These are phyloP conservation scores for Eupithecia subfuscata DNA, from an alignment of 2,888 invertebrate species.

Conservation along the genomic window DNA sequence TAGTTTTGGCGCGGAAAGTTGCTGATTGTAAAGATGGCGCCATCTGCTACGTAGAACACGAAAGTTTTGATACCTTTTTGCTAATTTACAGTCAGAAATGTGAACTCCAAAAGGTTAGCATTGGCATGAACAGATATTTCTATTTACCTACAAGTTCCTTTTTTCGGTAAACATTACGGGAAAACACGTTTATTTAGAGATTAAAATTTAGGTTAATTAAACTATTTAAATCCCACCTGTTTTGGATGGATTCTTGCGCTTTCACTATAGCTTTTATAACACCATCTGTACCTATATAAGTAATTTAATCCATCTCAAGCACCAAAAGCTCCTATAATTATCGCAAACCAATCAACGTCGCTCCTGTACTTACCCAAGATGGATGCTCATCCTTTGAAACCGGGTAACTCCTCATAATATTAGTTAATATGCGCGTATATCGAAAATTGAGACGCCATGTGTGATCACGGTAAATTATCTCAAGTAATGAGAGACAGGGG, in stretches of 20 bases:
- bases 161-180: too few species aligned
- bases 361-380: constrained; percentile 41
- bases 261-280: constrained; percentile 3
- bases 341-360: constrained; percentile 54
- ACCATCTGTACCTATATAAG: background rate
- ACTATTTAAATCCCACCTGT: background rate
- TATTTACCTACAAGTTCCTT: background rate
- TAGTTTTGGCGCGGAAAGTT: constrained; percentile 65
- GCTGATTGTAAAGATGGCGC: constrained; percentile 64
- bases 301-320: constrained; percentile 13
- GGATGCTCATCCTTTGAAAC: constrained; percentile 46
- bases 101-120: too few species aligned
- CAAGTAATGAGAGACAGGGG: constrained; percentile 52
- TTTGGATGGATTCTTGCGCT: background rate
- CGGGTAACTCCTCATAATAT: constrained; percentile 34
- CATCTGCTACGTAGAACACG: constrained; percentile 50
- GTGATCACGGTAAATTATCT: constrained; percentile 47
- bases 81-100: constrained; percentile 16
- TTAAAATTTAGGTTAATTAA: background rate
- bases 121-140: too few species aligned
- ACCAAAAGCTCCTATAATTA: constrained; percentile 37
- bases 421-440: constrained; percentile 26
- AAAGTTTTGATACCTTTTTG: constrained; percentile 48
- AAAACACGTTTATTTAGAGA: too few species aligned
- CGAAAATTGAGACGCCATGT: constrained; percentile 42